phyloP scores from a whole-genome alignment of 2,113 vertebrate genomes.

The Cheirogaleus medius region DNA sequence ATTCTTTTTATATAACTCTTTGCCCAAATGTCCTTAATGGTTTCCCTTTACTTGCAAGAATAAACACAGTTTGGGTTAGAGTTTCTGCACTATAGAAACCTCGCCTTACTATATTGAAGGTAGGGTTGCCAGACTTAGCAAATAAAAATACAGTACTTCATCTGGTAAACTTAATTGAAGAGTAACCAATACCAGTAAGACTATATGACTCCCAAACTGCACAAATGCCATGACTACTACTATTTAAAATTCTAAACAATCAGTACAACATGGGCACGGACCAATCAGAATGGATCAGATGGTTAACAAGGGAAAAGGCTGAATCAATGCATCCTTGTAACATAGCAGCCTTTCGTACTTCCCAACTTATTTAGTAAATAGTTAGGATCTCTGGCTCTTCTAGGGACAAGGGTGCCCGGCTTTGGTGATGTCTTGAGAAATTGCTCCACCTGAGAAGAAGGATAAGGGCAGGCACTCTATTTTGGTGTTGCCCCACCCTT shows the following conservation, averaged over 20 bases:
- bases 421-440: too few species aligned
- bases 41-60: background rate
- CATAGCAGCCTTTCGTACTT: background rate
- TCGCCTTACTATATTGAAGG: background rate
- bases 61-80: background rate
- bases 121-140: background rate
- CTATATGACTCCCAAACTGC: background rate
- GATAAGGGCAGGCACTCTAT: too few species aligned
- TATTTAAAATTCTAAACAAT: background rate
- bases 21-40: background rate
- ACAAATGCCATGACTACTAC: background rate
- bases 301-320: background rate
- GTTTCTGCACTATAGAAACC: background rate
- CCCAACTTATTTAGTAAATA: background rate
- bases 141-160: background rate
- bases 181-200: background rate
- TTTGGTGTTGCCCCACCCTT: too few species aligned
- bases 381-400: too few species aligned
- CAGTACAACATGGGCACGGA: background rate
- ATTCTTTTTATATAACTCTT: background rate
- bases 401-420: too few species aligned
- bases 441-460: too few species aligned
- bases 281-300: background rate
- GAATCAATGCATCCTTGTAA: background rate
- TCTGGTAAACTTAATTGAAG: background rate